These are phyloP conservation scores for Trogon melanurus DNA, from an alignment of 2,113 vertebrate species.

Conservation along the genomic window DNA sequence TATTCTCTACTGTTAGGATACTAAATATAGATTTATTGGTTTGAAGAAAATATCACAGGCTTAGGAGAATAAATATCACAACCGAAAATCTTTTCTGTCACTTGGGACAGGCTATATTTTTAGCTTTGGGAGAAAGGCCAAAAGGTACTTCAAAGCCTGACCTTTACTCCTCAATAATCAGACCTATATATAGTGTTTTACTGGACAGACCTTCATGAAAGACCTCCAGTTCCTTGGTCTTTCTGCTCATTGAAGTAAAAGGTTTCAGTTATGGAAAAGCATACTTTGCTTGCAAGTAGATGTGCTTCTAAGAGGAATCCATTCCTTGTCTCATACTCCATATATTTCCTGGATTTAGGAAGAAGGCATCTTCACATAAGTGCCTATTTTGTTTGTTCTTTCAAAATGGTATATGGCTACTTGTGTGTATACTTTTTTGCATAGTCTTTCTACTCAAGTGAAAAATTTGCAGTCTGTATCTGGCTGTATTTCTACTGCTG, in stretches of 20 bases:
- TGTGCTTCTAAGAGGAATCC: background rate
- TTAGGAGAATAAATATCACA: background rate
- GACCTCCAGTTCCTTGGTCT: background rate
- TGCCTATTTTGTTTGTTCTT: background rate
- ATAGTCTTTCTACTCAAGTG: background rate
- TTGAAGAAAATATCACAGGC: background rate
- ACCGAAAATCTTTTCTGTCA: slow-evolving; percentile 23
- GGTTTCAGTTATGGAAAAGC: background rate
- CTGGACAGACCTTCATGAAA: background rate
- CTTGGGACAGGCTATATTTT: slow-evolving; percentile 37
- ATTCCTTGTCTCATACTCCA: background rate
- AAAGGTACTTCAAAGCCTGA: slow-evolving; percentile 41
- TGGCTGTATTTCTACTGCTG: background rate
- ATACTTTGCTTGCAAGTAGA: background rate
- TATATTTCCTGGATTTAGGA: background rate
- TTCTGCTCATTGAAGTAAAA: background rate
- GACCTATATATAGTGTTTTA: slow-evolving; percentile 34
- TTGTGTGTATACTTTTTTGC: background rate
- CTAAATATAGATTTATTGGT: background rate
- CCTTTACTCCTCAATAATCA: slow-evolving; percentile 37
- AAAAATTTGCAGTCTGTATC: background rate
- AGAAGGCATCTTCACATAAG: background rate
- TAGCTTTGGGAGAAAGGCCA: slow-evolving; percentile 32
- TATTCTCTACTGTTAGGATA: background rate
- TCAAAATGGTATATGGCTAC: background rate